Conservation (phyloP, 2,888 invertebrate species). For the Oscheius sp. region DNA sequence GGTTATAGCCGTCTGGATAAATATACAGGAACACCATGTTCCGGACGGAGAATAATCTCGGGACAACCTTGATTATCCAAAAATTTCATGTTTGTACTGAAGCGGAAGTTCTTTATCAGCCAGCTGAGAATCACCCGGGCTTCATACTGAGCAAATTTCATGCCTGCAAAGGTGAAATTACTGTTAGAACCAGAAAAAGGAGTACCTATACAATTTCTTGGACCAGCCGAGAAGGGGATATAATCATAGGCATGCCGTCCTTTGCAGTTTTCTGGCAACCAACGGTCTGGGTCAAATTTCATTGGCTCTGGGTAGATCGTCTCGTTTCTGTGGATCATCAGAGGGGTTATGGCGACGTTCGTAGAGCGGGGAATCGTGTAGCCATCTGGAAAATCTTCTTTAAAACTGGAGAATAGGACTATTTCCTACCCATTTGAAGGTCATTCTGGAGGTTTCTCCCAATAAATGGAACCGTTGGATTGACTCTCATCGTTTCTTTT, state of each 20-base stretch:
- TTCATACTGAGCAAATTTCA: slow-evolving; percentile 23
- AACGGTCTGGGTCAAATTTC: slow-evolving; percentile 75
- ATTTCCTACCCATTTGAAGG: slow-evolving; percentile 44
- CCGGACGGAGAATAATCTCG: slow-evolving; percentile 16
- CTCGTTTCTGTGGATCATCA: slow-evolving; percentile 23
- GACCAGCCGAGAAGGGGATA: slow-evolving; percentile 71
- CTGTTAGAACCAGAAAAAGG: too few species aligned
- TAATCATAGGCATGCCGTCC: slow-evolving; percentile 65
- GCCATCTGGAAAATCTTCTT: neutral
- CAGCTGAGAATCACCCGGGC: slow-evolving; percentile 9
- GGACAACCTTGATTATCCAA: slow-evolving; percentile 20
- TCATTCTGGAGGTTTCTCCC: slow-evolving; percentile 51
- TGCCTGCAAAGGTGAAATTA: slow-evolving; percentile 5
- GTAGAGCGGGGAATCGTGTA: neutral
- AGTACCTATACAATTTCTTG: slow-evolving; percentile 70
- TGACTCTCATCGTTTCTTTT: slow-evolving; percentile 64
- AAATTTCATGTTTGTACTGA: slow-evolving; percentile 16
- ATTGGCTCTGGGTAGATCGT: slow-evolving; percentile 70
- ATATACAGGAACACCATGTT: slow-evolving; percentile 18
- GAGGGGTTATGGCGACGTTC: slow-evolving; percentile 10
- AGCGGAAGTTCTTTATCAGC: slow-evolving; percentile 17
- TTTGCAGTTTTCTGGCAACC: slow-evolving; percentile 72
- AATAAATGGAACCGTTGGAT: slow-evolving; percentile 55
- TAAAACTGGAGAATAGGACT: too few species aligned
- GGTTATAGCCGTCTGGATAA: neutral